Conservation (phyloP, 2,113 vertebrate species). For the Callorhinus ursinus region DNA sequence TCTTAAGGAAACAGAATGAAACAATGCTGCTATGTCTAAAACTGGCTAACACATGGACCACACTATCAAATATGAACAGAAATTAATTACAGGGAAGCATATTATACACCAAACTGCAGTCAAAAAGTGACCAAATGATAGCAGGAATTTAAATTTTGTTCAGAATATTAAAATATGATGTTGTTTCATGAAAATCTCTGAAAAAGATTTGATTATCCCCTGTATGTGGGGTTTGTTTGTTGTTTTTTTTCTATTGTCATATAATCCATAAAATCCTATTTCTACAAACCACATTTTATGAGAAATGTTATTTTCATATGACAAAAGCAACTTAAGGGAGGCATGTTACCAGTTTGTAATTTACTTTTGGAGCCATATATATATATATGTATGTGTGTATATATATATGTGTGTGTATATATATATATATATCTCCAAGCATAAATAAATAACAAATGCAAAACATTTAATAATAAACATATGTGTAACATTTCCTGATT, state of each 20-base stretch:
- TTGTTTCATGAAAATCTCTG: not conserved
- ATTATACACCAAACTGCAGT: not conserved
- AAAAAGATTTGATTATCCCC: not conserved
- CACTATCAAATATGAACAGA: not conserved
- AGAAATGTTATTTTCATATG: not conserved
- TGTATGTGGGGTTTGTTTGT: not conserved
- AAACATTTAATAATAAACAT: not conserved
- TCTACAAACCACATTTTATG: not conserved
- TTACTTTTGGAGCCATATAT: not conserved
- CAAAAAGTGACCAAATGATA: not conserved
- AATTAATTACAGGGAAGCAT: not conserved
- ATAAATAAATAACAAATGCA: too few relatives aligned
- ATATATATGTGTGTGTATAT: not conserved
- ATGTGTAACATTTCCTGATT: not conserved
- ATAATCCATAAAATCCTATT: not conserved
- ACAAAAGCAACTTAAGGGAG: not conserved
- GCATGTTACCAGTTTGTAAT: not conserved
- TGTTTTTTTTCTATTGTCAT: not conserved
- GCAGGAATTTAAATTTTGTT: not conserved
- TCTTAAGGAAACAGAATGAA: not conserved
- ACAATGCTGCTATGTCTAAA: not conserved
- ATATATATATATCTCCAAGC: not conserved
- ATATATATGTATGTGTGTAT: not conserved
- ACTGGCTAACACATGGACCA: not conserved
- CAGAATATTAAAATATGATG: not conserved